A percentile compares a stretch with the other conserved stretches of the same genome.
Evolutionary conservation across 1,140 invertebrate species (phyloP).

Genomic region (Ruditapes philippinarum): DNA sequence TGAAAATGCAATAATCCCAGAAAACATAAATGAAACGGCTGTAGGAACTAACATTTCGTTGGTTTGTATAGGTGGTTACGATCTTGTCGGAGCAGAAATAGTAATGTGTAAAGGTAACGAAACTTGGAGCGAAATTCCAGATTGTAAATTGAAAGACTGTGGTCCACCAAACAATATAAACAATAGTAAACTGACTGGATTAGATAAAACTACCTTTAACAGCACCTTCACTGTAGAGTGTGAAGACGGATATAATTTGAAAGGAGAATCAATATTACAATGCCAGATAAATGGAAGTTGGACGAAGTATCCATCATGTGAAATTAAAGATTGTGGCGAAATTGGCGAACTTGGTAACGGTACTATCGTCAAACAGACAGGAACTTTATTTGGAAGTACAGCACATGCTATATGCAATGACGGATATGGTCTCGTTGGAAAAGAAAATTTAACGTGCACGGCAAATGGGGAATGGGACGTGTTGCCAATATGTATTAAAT

Average conservation of each 20-base stretch:
- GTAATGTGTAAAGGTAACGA: background rate
- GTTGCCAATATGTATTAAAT: background rate
- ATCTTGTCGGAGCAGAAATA: background rate
- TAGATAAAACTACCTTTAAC: background rate
- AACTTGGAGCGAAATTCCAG: background rate
- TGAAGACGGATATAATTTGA: background rate
- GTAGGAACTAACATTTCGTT: background rate
- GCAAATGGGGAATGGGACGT: background rate
- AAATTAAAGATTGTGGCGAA: background rate
- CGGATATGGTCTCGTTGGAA: background rate
- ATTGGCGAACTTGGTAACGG: background rate
- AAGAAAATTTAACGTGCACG: background rate
- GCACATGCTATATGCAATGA: background rate
- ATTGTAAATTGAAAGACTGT: slow-evolving; percentile 14
- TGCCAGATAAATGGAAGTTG: background rate
- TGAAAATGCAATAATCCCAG: background rate
- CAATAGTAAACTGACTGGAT: background rate
- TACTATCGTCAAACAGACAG: background rate
- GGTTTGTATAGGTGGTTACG: background rate
- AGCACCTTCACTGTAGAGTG: background rate
- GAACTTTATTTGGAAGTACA: background rate
- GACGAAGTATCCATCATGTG: background rate
- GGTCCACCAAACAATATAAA: background rate
- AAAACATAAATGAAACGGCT: background rate
- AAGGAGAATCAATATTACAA: background rate